Conservation (phyloP, 2,797 vertebrate genomes). For the Siniperca undulata region DNA sequence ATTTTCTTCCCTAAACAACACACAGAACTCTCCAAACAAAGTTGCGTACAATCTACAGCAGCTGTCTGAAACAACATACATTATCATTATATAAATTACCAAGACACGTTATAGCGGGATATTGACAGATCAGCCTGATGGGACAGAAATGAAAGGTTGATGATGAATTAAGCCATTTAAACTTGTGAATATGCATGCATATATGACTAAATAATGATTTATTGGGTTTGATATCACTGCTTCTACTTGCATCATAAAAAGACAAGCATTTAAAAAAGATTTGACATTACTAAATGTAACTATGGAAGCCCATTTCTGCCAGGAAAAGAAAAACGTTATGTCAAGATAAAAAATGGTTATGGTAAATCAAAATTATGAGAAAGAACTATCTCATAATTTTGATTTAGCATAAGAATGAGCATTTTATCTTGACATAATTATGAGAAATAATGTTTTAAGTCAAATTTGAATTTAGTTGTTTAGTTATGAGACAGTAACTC, state of each 20-base stretch:
- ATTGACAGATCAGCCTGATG: neutral
- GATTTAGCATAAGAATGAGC: neutral
- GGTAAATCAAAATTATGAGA: neutral
- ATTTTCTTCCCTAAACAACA: constrained; percentile 9
- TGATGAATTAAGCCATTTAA: constrained; percentile 40
- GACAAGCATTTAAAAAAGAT: neutral
- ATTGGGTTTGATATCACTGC: neutral
- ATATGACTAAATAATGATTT: constrained; percentile 7
- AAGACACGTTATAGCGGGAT: neutral
- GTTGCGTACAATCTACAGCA: neutral
- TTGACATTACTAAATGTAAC: neutral
- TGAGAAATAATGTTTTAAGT: neutral
- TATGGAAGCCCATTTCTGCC: constrained; percentile 1
- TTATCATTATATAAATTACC: constrained; percentile 16
- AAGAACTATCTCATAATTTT: neutral
- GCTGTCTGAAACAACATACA: neutral
- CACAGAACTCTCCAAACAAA: neutral
- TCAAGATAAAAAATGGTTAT: neutral
- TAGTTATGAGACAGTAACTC: neutral
- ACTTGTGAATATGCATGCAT: constrained; percentile 15
- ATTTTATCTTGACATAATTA: neutral
- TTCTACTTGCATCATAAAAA: constrained; percentile 12
- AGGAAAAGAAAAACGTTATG: neutral
- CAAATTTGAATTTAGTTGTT: no score
- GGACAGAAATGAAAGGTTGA: constrained; percentile 4